phyloP scores from a whole-genome alignment of 2,888 invertebrate species.

The Eumacrocentrus americanus region DNA sequence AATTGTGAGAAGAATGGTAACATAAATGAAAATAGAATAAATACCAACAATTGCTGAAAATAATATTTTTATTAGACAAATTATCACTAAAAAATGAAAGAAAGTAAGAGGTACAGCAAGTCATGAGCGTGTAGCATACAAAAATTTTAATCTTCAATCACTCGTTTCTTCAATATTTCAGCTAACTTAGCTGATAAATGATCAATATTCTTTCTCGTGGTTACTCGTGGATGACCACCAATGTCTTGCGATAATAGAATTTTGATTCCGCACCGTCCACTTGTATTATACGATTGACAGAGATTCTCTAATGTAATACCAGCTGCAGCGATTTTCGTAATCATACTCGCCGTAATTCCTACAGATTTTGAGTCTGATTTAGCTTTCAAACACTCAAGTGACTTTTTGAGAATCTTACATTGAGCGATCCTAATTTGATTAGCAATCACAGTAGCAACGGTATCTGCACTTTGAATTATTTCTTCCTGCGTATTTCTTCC shows the following conservation, averaged over 20 bases:
- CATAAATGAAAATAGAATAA: too few species aligned
- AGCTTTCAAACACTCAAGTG: conserved; percentile 7
- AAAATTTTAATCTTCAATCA: too few species aligned
- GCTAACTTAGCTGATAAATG: background rate
- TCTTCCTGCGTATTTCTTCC: background rate
- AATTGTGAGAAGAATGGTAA: too few species aligned
- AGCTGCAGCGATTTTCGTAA: conserved; percentile 22
- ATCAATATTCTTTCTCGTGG: background rate
- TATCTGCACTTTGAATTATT: conserved; percentile 1
- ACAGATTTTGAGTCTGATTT: background rate
- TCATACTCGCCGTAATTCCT: conserved; percentile 21
- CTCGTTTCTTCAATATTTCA: background rate
- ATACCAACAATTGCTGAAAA: too few species aligned
- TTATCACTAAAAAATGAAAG: too few species aligned
- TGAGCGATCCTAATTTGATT: background rate
- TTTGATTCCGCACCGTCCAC: conserved; percentile 8
- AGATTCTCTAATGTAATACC: conserved; percentile 18
- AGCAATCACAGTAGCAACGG: background rate
- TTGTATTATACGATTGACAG: conserved; percentile 14
- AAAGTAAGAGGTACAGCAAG: too few species aligned
- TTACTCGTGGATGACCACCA: background rate
- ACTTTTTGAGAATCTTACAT: background rate
- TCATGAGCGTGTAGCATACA: too few species aligned
- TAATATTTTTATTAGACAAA: too few species aligned
- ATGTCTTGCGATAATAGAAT: conserved; percentile 17